Conservation (phyloP, 2,888 invertebrate species). For the Gastrophysa polygoni region DNA sequence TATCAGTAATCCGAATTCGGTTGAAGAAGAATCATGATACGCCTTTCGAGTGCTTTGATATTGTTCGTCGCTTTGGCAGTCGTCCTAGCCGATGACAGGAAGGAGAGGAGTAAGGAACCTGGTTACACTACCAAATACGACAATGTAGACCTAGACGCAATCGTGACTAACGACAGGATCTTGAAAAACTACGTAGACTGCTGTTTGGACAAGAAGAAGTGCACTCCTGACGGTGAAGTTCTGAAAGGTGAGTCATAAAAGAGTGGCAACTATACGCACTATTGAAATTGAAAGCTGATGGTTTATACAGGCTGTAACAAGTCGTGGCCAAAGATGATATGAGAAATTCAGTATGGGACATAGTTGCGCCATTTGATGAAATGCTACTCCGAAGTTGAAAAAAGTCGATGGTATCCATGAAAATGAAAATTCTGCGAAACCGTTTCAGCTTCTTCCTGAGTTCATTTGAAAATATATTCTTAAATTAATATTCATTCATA, state of each 20-base stretch:
- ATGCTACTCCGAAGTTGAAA: no score
- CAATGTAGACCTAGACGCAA: conserved; percentile 70
- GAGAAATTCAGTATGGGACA: no score
- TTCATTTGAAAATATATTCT: no score
- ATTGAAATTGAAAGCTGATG: no score
- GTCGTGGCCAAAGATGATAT: no score
- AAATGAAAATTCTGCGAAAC: no score
- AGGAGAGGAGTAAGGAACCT: background rate
- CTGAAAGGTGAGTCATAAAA: conserved; percentile 67
- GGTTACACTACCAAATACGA: conserved; percentile 71
- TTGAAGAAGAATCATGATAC: background rate
- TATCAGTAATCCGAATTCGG: background rate
- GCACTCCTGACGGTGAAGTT: conserved; percentile 72
- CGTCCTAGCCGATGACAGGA: background rate
- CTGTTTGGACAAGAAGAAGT: conserved; percentile 66
- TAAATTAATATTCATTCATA: no score
- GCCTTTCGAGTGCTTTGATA: background rate
- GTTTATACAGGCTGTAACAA: no score
- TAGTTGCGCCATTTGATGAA: no score
- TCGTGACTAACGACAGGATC: conserved; percentile 68
- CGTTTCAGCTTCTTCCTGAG: no score
- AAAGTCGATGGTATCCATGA: no score
- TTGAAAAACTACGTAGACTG: conserved; percentile 71
- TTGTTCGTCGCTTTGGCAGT: background rate
- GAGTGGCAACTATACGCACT: background rate